These are phyloP conservation scores for Poecilus cupreus DNA, from an alignment of 2,888 invertebrate genomes.

Conservation along the genomic window DNA sequence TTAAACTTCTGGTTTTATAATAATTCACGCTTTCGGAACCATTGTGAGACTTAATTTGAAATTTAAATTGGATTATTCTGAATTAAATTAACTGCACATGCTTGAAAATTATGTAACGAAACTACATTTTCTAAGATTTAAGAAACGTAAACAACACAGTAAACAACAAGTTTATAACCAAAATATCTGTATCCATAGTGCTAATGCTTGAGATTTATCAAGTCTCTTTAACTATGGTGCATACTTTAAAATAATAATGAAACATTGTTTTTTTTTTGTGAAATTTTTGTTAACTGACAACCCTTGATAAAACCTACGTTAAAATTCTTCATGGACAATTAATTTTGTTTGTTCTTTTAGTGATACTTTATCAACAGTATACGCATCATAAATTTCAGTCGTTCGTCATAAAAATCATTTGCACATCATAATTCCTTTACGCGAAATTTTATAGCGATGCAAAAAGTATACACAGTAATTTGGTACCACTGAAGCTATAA, in stretches of 20 bases:
- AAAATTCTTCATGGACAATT: constrained; percentile 41
- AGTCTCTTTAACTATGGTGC: no score
- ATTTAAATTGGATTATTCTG: constrained; percentile 17
- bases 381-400: constrained; percentile 44
- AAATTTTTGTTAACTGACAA: not conserved
- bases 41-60: constrained; percentile 9
- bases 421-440: constrained; percentile 1
- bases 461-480: no score
- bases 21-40: constrained; percentile 44
- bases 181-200: no score
- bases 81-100: constrained; percentile 11
- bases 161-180: no score
- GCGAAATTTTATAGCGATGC: not conserved
- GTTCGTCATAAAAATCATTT: constrained; percentile 26
- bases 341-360: constrained; percentile 41
- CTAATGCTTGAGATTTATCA: no score
- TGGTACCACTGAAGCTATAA: not conserved
- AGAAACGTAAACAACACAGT: no score
- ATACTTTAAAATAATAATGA: constrained; percentile 7
- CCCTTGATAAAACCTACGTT: not conserved
- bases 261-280: not conserved
- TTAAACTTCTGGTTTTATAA: constrained; percentile 33
- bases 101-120: not conserved
- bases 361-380: constrained; percentile 39
- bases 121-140: no score